phyloP scores from a whole-genome alignment of 2,797 vertebrate species.

The Brachyalestes nurse region DNA sequence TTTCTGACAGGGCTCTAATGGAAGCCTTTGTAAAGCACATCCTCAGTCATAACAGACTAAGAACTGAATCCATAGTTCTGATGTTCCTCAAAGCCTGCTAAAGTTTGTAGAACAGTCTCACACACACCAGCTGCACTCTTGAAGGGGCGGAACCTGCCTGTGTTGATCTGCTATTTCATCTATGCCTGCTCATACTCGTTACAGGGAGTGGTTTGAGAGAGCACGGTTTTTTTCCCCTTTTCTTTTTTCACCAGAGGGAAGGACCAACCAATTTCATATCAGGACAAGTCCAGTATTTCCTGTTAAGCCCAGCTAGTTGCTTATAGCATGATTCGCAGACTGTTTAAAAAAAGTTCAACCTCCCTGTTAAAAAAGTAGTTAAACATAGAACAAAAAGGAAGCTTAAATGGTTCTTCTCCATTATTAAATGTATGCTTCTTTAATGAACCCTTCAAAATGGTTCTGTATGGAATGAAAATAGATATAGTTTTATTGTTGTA shows the following conservation, averaged over 20 bases:
- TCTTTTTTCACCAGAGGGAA: constrained; percentile 36
- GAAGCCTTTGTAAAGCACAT: constrained; percentile 26
- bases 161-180: constrained; percentile 60
- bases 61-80: constrained; percentile 37
- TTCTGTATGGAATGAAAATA: too few species aligned
- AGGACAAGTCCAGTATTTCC: constrained; percentile 63
- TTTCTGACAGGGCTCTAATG: constrained; percentile 10
- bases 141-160: constrained; percentile 66
- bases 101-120: constrained; percentile 48
- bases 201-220: constrained; percentile 67
- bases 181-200: constrained; percentile 76
- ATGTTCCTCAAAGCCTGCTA: background rate
- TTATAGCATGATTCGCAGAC: background rate
- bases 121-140: constrained; percentile 25
- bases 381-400: background rate
- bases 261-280: constrained; percentile 56
- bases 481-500: too few species aligned
- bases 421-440: background rate
- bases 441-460: background rate
- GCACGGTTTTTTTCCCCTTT: constrained; percentile 36
- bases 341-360: background rate
- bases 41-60: constrained; percentile 20
- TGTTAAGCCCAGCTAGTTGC: constrained; percentile 49
- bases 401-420: background rate
- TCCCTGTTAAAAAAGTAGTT: background rate